Base-by-base conservation (phyloP, 2,113 vertebrate genomes). In the Origma solitaria region DNA sequence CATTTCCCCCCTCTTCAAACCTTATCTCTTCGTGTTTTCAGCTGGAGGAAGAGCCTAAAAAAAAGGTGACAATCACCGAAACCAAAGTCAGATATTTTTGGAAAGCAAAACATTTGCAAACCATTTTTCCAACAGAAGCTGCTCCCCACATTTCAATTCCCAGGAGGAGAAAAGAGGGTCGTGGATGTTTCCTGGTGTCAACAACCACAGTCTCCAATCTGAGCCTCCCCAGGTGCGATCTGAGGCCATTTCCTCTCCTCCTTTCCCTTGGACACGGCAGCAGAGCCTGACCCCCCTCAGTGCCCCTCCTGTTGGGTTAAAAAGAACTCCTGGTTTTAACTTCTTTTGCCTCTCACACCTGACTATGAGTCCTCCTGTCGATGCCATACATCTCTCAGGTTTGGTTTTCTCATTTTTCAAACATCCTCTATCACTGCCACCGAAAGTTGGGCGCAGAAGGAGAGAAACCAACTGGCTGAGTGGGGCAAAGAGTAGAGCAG, bases 341-440 rank as follows among this genome's bases (percentile, higher is more conserved):
- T 76, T 58, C 3, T 76, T 58, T 2, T 45, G 21, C 44, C 24
- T 72, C n/a, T 82, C 50, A 61, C 35, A 76, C 16, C 53, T 69
- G 50, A 40, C n/a, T 76, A 0, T 24, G 60, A 86, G 9, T 62
- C 44, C 47, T 84, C 38, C 23, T 95, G 28, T 19, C 61, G 15
- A 4, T 37, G 54, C 28, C 51, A 5, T 10, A 3, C 30, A 35
- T 62, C 70, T n/a, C 44, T 50, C 35, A 15, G 14, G 4, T 71
- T 69, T 35, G 11, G 68, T 70, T 54, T 65, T 24, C n/a, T 16
- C 15, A 7, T 65, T 78, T 91, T 89, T 49, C 35, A 38, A 19
- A 38, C 15, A 54, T 19, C 17, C 11, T 9, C 0, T 50, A 6
- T 27, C 0, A 2, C 16, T 47, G 10, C 7, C 15, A 18, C 12